phyloP scores from a whole-genome alignment of 2,797 vertebrate species.

The Bradypodion ventrale region DNA sequence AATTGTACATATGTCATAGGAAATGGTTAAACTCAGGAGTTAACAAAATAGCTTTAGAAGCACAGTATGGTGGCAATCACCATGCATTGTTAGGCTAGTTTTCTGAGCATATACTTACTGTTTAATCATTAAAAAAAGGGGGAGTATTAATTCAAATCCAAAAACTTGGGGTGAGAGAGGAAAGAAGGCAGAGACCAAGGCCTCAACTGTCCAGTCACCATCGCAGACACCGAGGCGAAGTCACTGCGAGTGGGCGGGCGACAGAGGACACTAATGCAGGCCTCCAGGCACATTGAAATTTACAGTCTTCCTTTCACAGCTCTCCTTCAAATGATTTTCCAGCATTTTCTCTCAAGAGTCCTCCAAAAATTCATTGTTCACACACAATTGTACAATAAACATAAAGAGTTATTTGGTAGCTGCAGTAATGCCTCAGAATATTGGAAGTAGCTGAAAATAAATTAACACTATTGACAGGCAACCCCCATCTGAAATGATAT shows the following conservation, averaged over 20 bases:
- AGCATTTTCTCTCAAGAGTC: neutral
- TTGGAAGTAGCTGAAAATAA: neutral
- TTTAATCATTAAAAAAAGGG: too few species aligned
- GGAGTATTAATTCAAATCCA: neutral
- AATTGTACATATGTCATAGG: neutral
- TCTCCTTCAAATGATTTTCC: neutral
- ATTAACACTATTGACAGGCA: neutral
- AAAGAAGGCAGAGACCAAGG: too few species aligned
- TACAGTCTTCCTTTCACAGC: neutral
- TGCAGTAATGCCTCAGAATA: neutral
- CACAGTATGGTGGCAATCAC: too few species aligned
- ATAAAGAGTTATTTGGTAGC: neutral
- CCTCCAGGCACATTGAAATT: neutral
- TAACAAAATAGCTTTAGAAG: neutral
- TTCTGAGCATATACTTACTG: neutral
- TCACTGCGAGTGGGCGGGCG: too few species aligned
- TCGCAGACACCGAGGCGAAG: too few species aligned
- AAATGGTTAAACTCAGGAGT: neutral
- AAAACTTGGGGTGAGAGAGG: too few species aligned
- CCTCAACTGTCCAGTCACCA: too few species aligned
- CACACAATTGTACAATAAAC: neutral
- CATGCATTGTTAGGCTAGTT: neutral
- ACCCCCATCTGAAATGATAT: neutral
- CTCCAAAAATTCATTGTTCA: neutral
- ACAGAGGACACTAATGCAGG: too few species aligned